Evolutionary conservation across 2,113 vertebrate genomes (phyloP).

Genomic region (Ptyas mucosa): DNA sequence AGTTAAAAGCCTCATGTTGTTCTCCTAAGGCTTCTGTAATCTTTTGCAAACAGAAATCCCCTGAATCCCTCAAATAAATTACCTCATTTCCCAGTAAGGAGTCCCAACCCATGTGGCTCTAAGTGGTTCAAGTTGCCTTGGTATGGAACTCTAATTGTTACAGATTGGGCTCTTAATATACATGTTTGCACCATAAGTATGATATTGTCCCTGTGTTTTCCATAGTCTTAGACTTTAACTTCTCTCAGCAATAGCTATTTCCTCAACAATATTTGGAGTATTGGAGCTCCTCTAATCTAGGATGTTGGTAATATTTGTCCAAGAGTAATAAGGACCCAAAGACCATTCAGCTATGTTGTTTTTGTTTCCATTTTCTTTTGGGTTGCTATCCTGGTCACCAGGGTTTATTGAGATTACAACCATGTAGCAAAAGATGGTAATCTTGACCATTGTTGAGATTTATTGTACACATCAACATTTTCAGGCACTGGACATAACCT

Average conservation of each 20-base stretch:
- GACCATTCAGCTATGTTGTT: background rate
- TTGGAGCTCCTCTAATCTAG: background rate
- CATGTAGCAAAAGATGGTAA: background rate
- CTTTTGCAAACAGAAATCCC: background rate
- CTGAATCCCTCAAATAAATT: background rate
- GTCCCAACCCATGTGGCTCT: background rate
- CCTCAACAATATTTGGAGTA: background rate
- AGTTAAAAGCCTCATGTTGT: background rate
- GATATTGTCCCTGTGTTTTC: background rate
- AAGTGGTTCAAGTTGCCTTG: background rate
- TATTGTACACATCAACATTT: background rate
- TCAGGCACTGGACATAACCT: background rate
- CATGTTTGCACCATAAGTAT: background rate
- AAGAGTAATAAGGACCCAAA: background rate
- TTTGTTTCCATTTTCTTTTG: background rate
- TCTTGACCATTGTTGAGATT: background rate
- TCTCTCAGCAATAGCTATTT: background rate
- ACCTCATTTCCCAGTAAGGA: background rate
- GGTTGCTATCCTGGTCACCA: background rate
- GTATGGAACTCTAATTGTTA: background rate
- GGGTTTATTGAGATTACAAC: background rate
- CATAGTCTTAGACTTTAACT: background rate
- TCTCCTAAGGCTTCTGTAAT: background rate
- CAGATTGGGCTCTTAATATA: background rate
- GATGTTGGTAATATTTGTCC: background rate